A percentile compares a stretch with the other conserved stretches of the same genome.
These are phyloP conservation scores for Euwallacea fornicatus DNA, from an alignment of 1,140 invertebrate species.

Conservation along the genomic window DNA sequence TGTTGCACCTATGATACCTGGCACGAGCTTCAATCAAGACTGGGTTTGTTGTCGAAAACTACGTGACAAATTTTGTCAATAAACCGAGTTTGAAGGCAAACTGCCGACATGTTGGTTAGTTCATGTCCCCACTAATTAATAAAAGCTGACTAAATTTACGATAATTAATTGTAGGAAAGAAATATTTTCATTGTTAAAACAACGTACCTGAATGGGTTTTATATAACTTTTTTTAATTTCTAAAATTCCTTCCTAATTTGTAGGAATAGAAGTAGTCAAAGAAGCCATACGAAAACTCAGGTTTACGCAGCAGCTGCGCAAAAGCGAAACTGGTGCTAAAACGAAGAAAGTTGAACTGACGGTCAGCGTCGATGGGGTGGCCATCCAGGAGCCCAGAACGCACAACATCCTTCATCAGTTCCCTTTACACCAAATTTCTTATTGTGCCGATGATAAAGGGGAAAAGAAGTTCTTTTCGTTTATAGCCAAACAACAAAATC, in stretches of 20 bases:
- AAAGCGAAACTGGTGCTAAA: slow-evolving; percentile 87
- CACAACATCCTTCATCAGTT: slow-evolving; percentile 88
- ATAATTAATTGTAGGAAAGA: too few relatives aligned
- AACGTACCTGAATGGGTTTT: too few relatives aligned
- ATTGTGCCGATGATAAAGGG: slow-evolving; percentile 97
- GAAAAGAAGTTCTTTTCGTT: slow-evolving; percentile 96
- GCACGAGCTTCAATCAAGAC: too few relatives aligned
- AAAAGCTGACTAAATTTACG: too few relatives aligned
- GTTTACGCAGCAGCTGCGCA: slow-evolving; percentile 90
- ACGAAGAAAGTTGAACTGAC: slow-evolving; percentile 92
- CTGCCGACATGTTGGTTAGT: not conserved
- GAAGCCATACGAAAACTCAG: slow-evolving; percentile 93
- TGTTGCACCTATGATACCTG: too few relatives aligned
- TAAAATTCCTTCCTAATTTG: not conserved
- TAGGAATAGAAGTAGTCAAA: slow-evolving; percentile 88
- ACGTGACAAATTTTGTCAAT: too few relatives aligned
- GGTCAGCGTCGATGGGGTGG: slow-evolving; percentile 93
- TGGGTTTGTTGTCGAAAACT: too few relatives aligned
- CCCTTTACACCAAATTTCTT: slow-evolving; percentile 95
- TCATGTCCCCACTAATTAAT: too few relatives aligned
- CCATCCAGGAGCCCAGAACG: slow-evolving; percentile 72
- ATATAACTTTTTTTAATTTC: too few relatives aligned
- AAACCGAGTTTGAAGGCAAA: too few relatives aligned
- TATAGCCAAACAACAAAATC: slow-evolving; percentile 78
- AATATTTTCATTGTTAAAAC: too few relatives aligned